Evolutionary conservation across 2,113 vertebrate genomes (phyloP).

Genomic region (Microcebus murinus): DNA sequence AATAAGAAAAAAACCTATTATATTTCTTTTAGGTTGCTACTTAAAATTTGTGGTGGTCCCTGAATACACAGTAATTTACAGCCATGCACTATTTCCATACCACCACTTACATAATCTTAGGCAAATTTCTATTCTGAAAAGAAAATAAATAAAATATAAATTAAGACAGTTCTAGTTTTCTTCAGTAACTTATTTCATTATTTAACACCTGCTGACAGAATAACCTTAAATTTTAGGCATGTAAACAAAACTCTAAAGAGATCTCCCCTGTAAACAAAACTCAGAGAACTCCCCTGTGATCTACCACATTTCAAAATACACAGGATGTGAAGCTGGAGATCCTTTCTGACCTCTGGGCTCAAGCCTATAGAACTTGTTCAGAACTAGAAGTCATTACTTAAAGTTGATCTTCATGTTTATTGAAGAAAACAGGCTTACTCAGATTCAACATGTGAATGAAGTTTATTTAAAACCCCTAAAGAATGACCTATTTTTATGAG

Average conservation of each 20-base stretch:
- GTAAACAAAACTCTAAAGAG: background rate
- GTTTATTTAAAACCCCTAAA: background rate
- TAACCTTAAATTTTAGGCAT: background rate
- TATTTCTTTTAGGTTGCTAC: background rate
- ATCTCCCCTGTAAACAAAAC: background rate
- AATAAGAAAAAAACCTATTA: background rate
- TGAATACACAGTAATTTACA: background rate
- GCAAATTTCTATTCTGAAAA: conserved; percentile 7
- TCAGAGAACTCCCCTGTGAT: background rate
- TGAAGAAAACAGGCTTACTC: background rate
- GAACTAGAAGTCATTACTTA: background rate
- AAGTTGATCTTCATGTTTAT: background rate
- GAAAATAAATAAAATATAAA: background rate
- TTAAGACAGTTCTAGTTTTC: background rate
- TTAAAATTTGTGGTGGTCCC: background rate
- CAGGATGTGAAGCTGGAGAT: background rate
- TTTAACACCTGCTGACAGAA: background rate
- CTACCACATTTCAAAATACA: background rate
- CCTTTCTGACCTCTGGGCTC: background rate
- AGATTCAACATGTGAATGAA: background rate
- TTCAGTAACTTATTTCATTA: background rate
- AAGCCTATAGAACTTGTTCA: background rate
- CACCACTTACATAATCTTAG: background rate
- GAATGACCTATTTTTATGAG: background rate
- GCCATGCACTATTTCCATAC: too few species aligned